phyloP scores from a whole-genome alignment of 2,113 vertebrate genomes.

The Hylia prasina region DNA sequence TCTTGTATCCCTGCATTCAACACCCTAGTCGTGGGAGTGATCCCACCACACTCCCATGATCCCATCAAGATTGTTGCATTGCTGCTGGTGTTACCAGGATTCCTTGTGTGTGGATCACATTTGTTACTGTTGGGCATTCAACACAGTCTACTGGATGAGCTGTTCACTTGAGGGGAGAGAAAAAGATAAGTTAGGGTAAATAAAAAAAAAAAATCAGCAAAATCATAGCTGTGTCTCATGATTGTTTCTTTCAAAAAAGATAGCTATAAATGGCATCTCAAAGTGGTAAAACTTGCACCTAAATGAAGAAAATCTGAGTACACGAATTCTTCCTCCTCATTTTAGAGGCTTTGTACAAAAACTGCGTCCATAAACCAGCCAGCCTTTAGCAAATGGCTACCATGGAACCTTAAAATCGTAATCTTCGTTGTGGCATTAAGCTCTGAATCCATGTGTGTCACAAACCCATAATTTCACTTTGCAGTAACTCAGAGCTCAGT shows the following conservation, averaged over 20 bases:
- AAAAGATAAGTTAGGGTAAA: neutral
- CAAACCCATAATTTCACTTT: neutral
- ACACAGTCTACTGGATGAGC: neutral
- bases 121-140: neutral
- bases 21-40: accelerated
- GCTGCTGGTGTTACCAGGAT: neutral
- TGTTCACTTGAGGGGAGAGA: neutral
- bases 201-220: neutral
- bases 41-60: accelerated
- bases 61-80: neutral
- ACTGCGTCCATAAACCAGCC: neutral
- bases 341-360: neutral
- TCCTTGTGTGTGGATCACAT: neutral
- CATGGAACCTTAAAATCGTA: neutral
- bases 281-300: neutral
- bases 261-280: neutral
- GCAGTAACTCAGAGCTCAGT: neutral
- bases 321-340: accelerated
- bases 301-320: neutral
- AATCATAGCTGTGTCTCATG: neutral
- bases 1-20: neutral
- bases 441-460: neutral
- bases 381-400: neutral
- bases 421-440: neutral
- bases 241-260: neutral